Evolutionary conservation across 2,797 vertebrate species (phyloP), one percentile per base, ranked within the genome.

Genomic region (Pipistrellus pygmaeus): DNA sequence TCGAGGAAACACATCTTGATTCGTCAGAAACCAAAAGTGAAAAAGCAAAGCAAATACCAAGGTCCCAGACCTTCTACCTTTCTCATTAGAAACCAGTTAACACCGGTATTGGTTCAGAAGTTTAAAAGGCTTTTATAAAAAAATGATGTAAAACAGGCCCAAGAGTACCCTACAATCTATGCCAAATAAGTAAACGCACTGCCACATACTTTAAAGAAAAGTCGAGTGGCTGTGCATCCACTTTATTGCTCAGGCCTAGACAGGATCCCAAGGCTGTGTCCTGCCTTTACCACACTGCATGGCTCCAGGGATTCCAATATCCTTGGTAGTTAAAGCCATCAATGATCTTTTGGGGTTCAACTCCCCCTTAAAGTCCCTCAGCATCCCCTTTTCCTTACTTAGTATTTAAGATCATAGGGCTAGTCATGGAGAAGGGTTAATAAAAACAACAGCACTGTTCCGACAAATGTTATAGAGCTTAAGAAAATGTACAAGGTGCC

Each of bases 401-500:
- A 81, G 27, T 41, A 94, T 78, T 71, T 95, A 91, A 77, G 69
- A 88, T 32, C 7, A 78, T 5, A 89, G 25, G 71, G 46, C 66
- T 86, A 80, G 80, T 55, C 35, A 95, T 3, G 81, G 21, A 82
- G 18, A 85, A 93, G 23, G 12, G 13, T 87, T 72, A 86, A 92
- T 84, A 89, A 84, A 84, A 93, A 76, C 35, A 48, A 86, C 53
- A 27, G 64, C 48, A 73, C 2, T 46, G 35, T 82, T 90, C 85
- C 84, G 55, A 84, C 51, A 95, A 92, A 84, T 64, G 78, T 83
- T 93, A 92, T 38, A 93, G 94, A 91, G 38, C 25, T 91, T 60
- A 48, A 85, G 68, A 90, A 93, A 92, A 75, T 18, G 48, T 53
- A 76, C n/a, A 90, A 66, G 27, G 38, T 92, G 30, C 1, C 46